These are phyloP conservation scores for Myotis myotis DNA, from an alignment of 2,797 vertebrate species.

Conservation along the genomic window DNA sequence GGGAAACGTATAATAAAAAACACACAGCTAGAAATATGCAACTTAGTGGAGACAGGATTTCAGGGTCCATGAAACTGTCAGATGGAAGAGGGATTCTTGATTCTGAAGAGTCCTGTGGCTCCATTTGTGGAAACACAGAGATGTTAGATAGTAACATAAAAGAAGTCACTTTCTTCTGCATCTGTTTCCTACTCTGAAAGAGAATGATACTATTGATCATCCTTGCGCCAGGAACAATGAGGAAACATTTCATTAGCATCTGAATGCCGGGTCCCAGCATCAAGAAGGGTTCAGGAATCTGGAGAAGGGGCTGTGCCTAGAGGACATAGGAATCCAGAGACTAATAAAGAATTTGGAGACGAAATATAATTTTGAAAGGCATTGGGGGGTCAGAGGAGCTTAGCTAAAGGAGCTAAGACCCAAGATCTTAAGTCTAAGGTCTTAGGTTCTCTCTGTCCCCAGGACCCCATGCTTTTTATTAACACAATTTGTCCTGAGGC, in stretches of 20 bases:
- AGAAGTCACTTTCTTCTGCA: background rate
- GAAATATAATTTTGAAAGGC: no score
- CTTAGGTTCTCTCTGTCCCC: no score
- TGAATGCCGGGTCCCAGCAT: no score
- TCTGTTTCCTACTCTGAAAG: background rate
- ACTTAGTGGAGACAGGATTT: background rate
- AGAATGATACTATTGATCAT: background rate
- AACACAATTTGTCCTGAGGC: no score
- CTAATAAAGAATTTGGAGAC: no score
- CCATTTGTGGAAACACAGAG: background rate
- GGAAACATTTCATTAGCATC: background rate
- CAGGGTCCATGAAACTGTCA: background rate
- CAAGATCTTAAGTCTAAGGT: no score
- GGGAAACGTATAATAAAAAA: background rate
- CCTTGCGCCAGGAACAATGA: background rate
- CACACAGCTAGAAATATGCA: background rate
- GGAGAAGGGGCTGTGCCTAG: no score
- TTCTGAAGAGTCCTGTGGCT: background rate
- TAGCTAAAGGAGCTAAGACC: no score
- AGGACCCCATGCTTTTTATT: no score
- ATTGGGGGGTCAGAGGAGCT: no score
- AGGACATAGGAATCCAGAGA: no score
- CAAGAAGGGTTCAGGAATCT: no score
- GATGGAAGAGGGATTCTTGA: background rate
- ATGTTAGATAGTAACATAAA: background rate